Conservation (phyloP, 2,113 vertebrate genomes). For the Antechinus stuartii region DNA sequence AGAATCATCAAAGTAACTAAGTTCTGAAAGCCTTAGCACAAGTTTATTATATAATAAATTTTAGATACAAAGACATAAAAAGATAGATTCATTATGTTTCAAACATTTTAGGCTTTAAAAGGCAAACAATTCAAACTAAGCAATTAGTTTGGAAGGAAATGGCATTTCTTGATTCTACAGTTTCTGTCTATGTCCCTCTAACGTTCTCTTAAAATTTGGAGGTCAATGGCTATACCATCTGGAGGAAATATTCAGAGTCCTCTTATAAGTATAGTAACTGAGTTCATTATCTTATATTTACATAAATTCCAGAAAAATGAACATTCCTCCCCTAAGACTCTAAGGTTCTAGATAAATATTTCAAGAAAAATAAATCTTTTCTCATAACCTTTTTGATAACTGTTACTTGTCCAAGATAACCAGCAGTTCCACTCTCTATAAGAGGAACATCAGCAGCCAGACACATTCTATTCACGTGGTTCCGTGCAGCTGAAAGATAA, state of each 20-base stretch:
- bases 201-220: not conserved
- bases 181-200: not conserved
- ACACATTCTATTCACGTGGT: slow-evolving; percentile 99
- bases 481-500: slow-evolving; percentile 91
- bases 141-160: not conserved
- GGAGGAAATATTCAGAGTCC: not conserved
- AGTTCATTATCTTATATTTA: not conserved
- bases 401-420: slow-evolving; percentile 98
- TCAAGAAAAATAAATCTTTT: not conserved
- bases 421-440: slow-evolving; percentile 98
- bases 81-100: not conserved
- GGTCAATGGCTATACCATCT: not conserved
- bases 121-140: slow-evolving; percentile 6
- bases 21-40: not conserved
- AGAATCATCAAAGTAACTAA: slow-evolving; percentile 15
- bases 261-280: slow-evolving; percentile 6
- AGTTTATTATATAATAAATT: not conserved
- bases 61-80: slow-evolving; percentile 23
- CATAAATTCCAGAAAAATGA: not conserved
- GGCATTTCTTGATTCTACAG: not conserved
- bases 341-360: slow-evolving; percentile 31
- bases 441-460: slow-evolving; percentile 96
- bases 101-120: slow-evolving; percentile 27
- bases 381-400: slow-evolving; percentile 96
- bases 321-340: not conserved